Conservation (phyloP, 2,113 vertebrate species). For the Leptosomus discolor region DNA sequence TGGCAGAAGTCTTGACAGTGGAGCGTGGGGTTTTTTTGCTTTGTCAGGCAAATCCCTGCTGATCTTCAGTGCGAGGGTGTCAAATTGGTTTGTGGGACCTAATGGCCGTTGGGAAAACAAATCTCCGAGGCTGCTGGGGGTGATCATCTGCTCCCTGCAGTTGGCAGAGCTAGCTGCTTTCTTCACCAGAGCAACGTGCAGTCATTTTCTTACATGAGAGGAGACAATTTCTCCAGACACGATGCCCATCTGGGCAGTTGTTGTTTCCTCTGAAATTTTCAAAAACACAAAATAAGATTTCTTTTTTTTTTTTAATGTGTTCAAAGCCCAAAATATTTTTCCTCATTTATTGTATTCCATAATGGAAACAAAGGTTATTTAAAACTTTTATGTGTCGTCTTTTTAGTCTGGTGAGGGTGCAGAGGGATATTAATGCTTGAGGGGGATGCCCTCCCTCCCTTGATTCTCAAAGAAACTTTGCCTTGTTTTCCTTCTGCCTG, state of each 20-base stretch:
- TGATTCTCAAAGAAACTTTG: conserved; percentile 2
- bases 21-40: not conserved
- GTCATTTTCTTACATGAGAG: not conserved
- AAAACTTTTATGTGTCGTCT: not conserved
- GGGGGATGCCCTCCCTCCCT: not conserved
- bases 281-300: fast-evolving
- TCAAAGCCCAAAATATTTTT: not conserved
- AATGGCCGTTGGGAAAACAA: not conserved
- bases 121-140: not conserved
- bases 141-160: not conserved
- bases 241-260: not conserved
- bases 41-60: not conserved
- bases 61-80: not conserved
- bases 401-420: not conserved
- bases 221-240: not conserved
- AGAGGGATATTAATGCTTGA: not conserved
- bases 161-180: not conserved
- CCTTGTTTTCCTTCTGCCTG: conserved; percentile 7
- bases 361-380: not conserved
- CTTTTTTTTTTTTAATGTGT: not conserved
- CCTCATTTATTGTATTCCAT: too few species aligned
- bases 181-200: not conserved
- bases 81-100: not conserved
- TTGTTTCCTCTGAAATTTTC: not conserved
- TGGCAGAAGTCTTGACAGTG: not conserved